A percentile compares a stretch with the other conserved stretches of the same genome.
phyloP scores from a whole-genome alignment of 2,888 invertebrate genomes.

The Tyria jacobaeae region DNA sequence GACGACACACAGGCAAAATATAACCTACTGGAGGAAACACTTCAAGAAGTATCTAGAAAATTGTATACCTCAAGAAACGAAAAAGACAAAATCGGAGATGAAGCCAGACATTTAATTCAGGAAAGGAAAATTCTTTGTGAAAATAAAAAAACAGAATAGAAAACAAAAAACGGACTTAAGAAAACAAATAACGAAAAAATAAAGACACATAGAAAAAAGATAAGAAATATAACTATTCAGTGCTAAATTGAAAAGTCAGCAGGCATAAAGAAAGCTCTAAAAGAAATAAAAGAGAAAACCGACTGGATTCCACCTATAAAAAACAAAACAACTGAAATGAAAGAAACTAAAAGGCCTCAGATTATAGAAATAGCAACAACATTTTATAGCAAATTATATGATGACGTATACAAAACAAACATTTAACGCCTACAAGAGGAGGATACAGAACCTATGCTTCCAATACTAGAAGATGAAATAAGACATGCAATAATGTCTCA shows the following conservation, averaged over 20 bases:
- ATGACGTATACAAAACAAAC: too few relatives aligned
- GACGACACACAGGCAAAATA: slow-evolving; percentile 2
- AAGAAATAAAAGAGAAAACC: slow-evolving; percentile 17
- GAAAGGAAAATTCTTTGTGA: background rate
- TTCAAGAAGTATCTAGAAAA: slow-evolving; percentile 8
- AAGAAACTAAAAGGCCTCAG: slow-evolving; percentile 4
- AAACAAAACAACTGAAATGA: slow-evolving; percentile 5
- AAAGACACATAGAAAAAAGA: slow-evolving; percentile 17
- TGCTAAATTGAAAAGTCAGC: slow-evolving; percentile 16
- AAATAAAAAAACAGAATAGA: background rate
- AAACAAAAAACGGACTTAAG: background rate
- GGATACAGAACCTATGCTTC: background rate
- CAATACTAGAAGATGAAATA: background rate
- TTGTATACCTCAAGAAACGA: slow-evolving; percentile 4
- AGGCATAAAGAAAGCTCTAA: slow-evolving; percentile 23
- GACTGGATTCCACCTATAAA: slow-evolving; percentile 6
- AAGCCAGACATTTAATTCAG: slow-evolving; percentile 8
- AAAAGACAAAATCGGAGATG: slow-evolving; percentile 13
- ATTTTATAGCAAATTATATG: too few relatives aligned
- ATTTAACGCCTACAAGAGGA: too few relatives aligned
- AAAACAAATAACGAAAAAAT: slow-evolving; percentile 22
- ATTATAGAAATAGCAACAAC: slow-evolving; percentile 3
- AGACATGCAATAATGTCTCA: background rate
- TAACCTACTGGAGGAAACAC: slow-evolving; percentile 1
- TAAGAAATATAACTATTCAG: slow-evolving; percentile 18